Percentiles rank a stretch among this genome's conserved stretches.
Conservation (phyloP, 2,888 invertebrate genomes). For the Spodoptera picta region DNA sequence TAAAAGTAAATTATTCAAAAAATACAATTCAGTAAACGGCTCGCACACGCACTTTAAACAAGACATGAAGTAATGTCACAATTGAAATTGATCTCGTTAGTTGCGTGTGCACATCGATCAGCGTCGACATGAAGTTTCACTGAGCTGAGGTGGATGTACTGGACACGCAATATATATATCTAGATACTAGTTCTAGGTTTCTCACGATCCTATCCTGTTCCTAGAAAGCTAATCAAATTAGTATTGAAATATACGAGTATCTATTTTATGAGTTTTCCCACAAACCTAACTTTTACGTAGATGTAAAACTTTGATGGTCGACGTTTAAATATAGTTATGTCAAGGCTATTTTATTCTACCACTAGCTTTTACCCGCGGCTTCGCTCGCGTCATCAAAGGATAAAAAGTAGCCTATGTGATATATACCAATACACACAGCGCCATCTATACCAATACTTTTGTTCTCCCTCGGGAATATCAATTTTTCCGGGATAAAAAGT, state of each 20-base stretch:
- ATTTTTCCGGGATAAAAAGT: too few relatives aligned
- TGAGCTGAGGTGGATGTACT: conserved; percentile 50
- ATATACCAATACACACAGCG: too few relatives aligned
- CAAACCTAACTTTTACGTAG: too few relatives aligned
- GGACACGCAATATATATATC: conserved; percentile 28
- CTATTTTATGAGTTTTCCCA: too few relatives aligned
- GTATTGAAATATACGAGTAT: neutral
- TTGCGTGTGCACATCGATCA: conserved; percentile 43
- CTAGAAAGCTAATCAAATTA: conserved; percentile 16
- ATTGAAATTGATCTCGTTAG: conserved; percentile 42
- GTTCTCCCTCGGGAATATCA: too few relatives aligned
- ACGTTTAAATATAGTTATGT: too few relatives aligned
- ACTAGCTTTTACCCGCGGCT: too few relatives aligned
- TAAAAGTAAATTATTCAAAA: neutral
- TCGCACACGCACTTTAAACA: conserved; percentile 22
- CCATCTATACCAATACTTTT: too few relatives aligned
- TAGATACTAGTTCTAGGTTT: conserved; percentile 8
- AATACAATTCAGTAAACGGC: neutral
- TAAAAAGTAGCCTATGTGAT: too few relatives aligned
- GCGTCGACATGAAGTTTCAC: conserved; percentile 49
- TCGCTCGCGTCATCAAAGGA: too few relatives aligned
- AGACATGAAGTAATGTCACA: conserved; percentile 37
- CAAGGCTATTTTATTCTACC: too few relatives aligned
- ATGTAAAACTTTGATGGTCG: too few relatives aligned
- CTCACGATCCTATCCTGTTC: conserved; percentile 29